Base-by-base conservation (phyloP, 2,888 invertebrate species). In the Lithophane ornitopus region DNA sequence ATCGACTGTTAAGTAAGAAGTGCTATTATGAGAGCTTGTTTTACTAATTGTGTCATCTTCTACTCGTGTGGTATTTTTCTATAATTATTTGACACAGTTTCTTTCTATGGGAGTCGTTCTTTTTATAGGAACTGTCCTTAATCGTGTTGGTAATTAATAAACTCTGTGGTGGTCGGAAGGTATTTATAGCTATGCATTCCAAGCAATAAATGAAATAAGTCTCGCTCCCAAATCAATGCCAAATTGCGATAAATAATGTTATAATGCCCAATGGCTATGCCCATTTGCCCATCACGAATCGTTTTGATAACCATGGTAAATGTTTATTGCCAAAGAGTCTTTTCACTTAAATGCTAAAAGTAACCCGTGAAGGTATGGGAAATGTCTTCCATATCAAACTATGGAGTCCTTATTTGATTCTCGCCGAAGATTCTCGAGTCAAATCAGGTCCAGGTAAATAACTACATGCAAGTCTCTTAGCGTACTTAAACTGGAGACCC, bases 141-240 rank as follows among this genome's bases (percentile, higher is more conserved):
- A 22, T 49, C 3, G 11, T 9, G 11, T 19, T 19, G 19, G 19
- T 49, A 19, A 49, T 28, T 16, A 11, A 9, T 41, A 16, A 28
- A 16, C n/a, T 28, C 56, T 28, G 11, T 49, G 19, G 9, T 16
- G 79, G 28, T 69, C 19, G 22, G 6, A 28, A 16, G 16, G 2
- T 1, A 66, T 19, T 46, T 46, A 34, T 58, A 22, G n/a, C 6
- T 41, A 41, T 14, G n/a, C 19, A 11, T 74, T 59, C 16, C 22
- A 73, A 81, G 34, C 22, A 44, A 44, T 73, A 44, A 44, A 56
- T 59, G 22, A 62, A 75, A 56, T 61, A 26, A 41, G 54, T 62
- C 62, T 41, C 9, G 62, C 82, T 63, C 41, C 14, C n/a, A 81
- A 77, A 76, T 49, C 41, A 63, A 77, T 56, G 26, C 49, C 62